Evolutionary conservation across 2,797 vertebrate genomes (phyloP).

Genomic region (Paedocypris micromegethes): DNA sequence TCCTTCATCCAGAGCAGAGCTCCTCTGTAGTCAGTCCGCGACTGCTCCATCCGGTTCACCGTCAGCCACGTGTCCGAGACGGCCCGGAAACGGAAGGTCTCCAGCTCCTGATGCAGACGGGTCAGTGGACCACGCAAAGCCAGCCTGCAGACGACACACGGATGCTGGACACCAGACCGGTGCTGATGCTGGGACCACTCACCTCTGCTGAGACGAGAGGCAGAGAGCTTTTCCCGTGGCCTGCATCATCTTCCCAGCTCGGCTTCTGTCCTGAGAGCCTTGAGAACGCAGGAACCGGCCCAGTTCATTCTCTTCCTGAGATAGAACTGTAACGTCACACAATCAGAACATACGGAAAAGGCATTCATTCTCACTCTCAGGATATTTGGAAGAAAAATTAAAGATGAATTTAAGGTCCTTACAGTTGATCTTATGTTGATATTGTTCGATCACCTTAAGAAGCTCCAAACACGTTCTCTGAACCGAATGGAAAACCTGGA

Average conservation of each 20-base stretch:
- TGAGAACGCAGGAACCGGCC: constrained; percentile 93
- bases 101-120: constrained; percentile 92
- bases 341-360: neutral
- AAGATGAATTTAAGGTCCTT: constrained; percentile 49
- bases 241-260: constrained; percentile 98
- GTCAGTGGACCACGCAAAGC: constrained; percentile 83
- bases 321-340: constrained; percentile 67
- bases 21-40: constrained; percentile 91
- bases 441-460: constrained; percentile 93
- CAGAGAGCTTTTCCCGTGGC: constrained; percentile 95
- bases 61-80: constrained; percentile 98
- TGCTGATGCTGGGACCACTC: neutral
- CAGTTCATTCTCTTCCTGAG: constrained; percentile 96
- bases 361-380: neutral
- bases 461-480: constrained; percentile 98
- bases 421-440: constrained; percentile 94
- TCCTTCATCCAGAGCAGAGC: constrained; percentile 99
- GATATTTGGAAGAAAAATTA: neutral
- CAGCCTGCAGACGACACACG: constrained; percentile 63
- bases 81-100: constrained; percentile 92
- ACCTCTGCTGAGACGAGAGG: constrained; percentile 97
- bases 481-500: constrained; percentile 93
- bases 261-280: constrained; percentile 91
- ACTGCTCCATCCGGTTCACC: constrained; percentile 95
- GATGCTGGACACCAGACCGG: too few species aligned